phyloP scores from a whole-genome alignment of 1,140 invertebrate species.

The Microplitis demolitor region DNA sequence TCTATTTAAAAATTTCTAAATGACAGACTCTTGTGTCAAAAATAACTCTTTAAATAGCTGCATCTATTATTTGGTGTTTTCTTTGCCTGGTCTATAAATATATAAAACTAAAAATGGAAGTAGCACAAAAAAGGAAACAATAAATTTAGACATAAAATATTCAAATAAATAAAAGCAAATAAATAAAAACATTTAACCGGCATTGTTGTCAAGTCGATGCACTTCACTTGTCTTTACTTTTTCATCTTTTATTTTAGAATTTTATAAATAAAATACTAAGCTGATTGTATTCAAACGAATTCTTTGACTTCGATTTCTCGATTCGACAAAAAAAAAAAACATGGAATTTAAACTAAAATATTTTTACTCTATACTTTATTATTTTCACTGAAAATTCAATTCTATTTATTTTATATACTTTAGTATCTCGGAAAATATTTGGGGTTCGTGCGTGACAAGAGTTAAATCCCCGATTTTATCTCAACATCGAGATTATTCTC shows the following conservation, averaged over 20 bases:
- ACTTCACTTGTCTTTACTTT: constrained; percentile 5
- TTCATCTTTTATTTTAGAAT: not conserved
- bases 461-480: constrained; percentile 19
- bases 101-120: not conserved
- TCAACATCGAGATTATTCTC: constrained; percentile 11
- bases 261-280: too few relatives aligned
- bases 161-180: too few relatives aligned
- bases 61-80: constrained; percentile 20
- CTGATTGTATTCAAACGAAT: too few relatives aligned
- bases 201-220: constrained; percentile 34
- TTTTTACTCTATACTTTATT: not conserved
- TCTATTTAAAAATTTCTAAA: too few relatives aligned
- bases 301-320: too few relatives aligned
- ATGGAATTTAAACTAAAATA: not conserved
- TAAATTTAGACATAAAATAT: constrained; percentile 9
- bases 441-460: constrained; percentile 3
- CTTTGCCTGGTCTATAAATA: not conserved
- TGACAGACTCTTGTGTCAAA: constrained; percentile 10
- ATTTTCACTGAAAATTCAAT: not conserved
- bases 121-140: not conserved
- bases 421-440: constrained; percentile 24
- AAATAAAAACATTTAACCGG: too few relatives aligned
- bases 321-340: not conserved
- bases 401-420: too few relatives aligned
- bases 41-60: constrained; percentile 11